phyloP scores from a whole-genome alignment of 2,113 vertebrate species.

The Indri indri region DNA sequence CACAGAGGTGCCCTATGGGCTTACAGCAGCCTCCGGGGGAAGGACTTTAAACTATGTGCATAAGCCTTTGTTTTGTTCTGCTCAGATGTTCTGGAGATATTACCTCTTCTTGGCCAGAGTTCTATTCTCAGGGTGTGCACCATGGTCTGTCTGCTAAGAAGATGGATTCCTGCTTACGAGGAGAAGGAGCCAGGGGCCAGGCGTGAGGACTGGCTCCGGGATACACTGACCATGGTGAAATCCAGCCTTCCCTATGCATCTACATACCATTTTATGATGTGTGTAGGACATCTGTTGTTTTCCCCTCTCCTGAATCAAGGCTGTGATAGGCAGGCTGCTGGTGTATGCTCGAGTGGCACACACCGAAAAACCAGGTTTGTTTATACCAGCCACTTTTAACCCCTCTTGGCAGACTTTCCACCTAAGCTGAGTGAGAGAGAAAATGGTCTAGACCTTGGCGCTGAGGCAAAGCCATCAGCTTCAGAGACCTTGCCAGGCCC shows the following conservation, averaged over 20 bases:
- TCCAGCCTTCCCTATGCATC: background rate
- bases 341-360: background rate
- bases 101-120: constrained; percentile 66
- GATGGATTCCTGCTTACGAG: constrained; percentile 29
- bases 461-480: background rate
- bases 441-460: background rate
- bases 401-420: background rate
- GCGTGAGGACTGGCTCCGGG: constrained; percentile 9
- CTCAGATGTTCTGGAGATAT: constrained; percentile 57
- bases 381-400: background rate
- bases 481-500: background rate
- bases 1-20: constrained; percentile 1
- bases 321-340: background rate
- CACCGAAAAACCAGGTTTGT: background rate
- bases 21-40: background rate
- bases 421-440: background rate
- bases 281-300: background rate
- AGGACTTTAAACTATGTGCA: background rate
- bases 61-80: constrained; percentile 53
- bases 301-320: background rate
- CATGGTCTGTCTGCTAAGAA: constrained; percentile 65
- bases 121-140: constrained; percentile 75
- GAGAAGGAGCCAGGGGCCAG: constrained; percentile 22
- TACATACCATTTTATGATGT: background rate
- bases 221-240: background rate